A percentile compares a stretch with the other conserved stretches of the same genome.
Conservation (phyloP, 30 jellyfish, hydroid and myxozoan genomes). For the Cassiopea andromeda region DNA sequence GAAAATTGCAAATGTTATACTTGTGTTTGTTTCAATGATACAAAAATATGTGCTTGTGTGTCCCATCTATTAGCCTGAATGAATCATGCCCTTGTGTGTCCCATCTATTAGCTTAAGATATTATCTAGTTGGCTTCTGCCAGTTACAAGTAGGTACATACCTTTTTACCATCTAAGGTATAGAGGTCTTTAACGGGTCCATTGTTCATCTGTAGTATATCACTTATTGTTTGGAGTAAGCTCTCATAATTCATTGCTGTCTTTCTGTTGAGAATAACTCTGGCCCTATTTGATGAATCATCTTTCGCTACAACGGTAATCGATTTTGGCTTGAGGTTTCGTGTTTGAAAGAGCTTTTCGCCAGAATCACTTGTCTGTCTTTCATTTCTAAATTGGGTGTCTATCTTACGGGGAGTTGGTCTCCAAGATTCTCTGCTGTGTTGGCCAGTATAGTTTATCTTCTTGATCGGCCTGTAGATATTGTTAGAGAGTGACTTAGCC, state of each 20-base stretch:
- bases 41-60: too few species aligned
- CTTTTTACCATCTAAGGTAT: slow-evolving; percentile 65
- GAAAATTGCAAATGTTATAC: too few species aligned
- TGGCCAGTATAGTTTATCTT: slow-evolving; percentile 51
- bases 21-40: too few species aligned
- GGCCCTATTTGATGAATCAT: slow-evolving; percentile 66
- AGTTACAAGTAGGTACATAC: slow-evolving; percentile 3
- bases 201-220: slow-evolving; percentile 62
- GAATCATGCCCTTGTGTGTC: too few species aligned
- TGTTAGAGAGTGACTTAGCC: not conserved
- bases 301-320: slow-evolving; percentile 73
- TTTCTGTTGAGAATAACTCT: slow-evolving; percentile 54
- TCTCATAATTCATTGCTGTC: slow-evolving; percentile 63
- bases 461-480: slow-evolving; percentile 57
- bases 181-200: slow-evolving; percentile 76
- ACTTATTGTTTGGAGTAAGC: slow-evolving; percentile 69
- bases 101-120: not conserved
- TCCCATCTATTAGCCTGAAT: too few species aligned
- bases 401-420: slow-evolving; percentile 16
- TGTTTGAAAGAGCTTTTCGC: slow-evolving; percentile 56
- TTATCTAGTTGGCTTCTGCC: not conserved
- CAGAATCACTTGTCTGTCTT: slow-evolving; percentile 27
- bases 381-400: not conserved
- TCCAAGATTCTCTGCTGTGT: slow-evolving; percentile 44
- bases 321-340: slow-evolving; percentile 66